phyloP scores from a whole-genome alignment of 2,113 vertebrate genomes.

The Saguinus imperator region DNA sequence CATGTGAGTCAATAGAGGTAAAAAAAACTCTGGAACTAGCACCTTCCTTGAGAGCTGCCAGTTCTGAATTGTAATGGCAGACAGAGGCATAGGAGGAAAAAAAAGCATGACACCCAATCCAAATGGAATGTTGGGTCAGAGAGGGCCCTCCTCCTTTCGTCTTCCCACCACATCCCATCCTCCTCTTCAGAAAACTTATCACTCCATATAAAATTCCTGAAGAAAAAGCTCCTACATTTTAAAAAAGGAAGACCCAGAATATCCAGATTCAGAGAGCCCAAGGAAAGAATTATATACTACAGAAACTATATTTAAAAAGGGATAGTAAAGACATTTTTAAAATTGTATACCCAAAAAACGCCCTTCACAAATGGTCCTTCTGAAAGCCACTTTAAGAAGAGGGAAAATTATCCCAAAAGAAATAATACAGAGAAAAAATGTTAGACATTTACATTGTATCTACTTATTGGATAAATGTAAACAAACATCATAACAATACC shows the following conservation, averaged over 20 bases:
- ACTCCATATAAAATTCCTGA: background rate
- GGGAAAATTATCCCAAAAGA: background rate
- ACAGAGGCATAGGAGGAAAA: background rate
- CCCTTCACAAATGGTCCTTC: background rate
- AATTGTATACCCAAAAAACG: background rate
- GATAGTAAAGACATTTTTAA: background rate
- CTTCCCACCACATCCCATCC: background rate
- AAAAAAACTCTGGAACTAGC: background rate
- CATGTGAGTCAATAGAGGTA: background rate
- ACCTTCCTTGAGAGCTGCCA: background rate
- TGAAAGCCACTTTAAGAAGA: background rate
- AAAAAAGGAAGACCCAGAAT: background rate
- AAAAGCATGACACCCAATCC: background rate
- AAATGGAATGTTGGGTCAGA: background rate
- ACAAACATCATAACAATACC: background rate
- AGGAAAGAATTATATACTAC: background rate
- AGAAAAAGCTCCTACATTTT: background rate
- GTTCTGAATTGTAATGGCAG: background rate
- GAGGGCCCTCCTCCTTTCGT: background rate
- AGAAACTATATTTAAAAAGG: conserved; percentile 4
- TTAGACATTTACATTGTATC: background rate
- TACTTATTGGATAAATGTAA: background rate
- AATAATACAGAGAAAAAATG: background rate
- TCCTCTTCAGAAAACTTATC: background rate
- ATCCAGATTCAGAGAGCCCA: background rate